These are phyloP conservation scores for Xestia c-nigrum DNA, from an alignment of 2,888 invertebrate genomes.

Conservation along the genomic window DNA sequence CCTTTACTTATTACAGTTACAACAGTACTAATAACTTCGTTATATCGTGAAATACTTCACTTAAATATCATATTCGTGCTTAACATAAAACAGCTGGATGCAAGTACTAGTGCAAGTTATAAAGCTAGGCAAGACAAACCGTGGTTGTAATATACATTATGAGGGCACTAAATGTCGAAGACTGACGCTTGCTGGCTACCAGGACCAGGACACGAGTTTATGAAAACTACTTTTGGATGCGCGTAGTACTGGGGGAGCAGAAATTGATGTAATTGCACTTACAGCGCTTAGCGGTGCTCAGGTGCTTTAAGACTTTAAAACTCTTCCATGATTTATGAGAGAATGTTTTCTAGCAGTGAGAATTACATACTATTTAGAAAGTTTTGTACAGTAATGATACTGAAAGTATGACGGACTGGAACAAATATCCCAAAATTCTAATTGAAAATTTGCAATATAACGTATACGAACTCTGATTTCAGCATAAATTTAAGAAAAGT, in stretches of 20 bases:
- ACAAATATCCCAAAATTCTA: background rate
- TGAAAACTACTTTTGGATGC: slow-evolving; percentile 59
- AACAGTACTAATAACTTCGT: slow-evolving; percentile 10
- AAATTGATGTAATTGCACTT: slow-evolving; percentile 21
- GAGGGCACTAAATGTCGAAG: slow-evolving; percentile 77
- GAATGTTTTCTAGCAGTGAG: background rate
- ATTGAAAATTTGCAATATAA: slow-evolving; percentile 1
- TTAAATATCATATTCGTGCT: slow-evolving; percentile 57
- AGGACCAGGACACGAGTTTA: slow-evolving; percentile 55
- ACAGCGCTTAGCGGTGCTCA: background rate
- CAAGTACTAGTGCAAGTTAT: slow-evolving; percentile 60
- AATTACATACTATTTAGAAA: background rate
- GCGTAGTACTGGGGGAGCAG: slow-evolving; percentile 28
- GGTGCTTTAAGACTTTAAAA: background rate
- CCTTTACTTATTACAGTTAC: slow-evolving; percentile 21
- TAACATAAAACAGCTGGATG: slow-evolving; percentile 51
- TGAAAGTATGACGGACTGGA: background rate
- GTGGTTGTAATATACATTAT: slow-evolving; percentile 77
- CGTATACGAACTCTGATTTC: slow-evolving; percentile 17
- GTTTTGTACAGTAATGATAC: background rate
- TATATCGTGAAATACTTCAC: slow-evolving; percentile 43
- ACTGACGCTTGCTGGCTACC: slow-evolving; percentile 64
- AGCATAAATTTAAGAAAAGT: slow-evolving; percentile 38
- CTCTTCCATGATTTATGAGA: background rate
- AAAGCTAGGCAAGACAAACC: slow-evolving; percentile 71